phyloP scores from a whole-genome alignment of 2,888 invertebrate species.

The Coenonympha glycerion region DNA sequence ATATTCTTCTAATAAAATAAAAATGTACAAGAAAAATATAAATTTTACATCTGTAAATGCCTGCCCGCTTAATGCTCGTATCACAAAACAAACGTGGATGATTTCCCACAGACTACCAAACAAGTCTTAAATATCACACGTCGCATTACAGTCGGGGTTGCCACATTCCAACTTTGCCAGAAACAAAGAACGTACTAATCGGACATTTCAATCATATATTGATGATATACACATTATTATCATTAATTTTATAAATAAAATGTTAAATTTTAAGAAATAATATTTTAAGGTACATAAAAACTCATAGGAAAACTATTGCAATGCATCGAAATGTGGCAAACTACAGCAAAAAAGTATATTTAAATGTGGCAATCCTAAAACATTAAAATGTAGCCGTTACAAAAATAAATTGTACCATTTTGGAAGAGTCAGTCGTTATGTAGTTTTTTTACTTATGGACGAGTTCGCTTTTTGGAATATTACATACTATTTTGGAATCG shows the following conservation, averaged over 20 bases:
- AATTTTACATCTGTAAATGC: slow-evolving; percentile 17
- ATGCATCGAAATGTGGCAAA: background rate
- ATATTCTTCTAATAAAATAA: slow-evolving; percentile 36
- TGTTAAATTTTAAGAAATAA: too few species aligned
- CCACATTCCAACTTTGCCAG: too few species aligned
- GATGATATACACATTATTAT: too few species aligned
- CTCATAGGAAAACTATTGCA: background rate
- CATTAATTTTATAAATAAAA: too few species aligned
- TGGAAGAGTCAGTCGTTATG: slow-evolving; percentile 19
- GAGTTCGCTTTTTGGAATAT: slow-evolving; percentile 2
- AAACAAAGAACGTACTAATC: too few species aligned
- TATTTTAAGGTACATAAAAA: too few species aligned
- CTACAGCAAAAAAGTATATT: slow-evolving; percentile 15
- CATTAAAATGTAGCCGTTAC: slow-evolving; percentile 47
- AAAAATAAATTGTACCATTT: slow-evolving; percentile 60
- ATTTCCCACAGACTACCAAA: slow-evolving; percentile 38
- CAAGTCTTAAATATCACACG: slow-evolving; percentile 40
- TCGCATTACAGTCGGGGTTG: too few species aligned
- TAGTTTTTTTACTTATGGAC: slow-evolving; percentile 1
- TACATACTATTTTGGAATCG: slow-evolving; percentile 6
- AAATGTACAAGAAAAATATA: slow-evolving; percentile 25
- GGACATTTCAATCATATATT: too few species aligned
- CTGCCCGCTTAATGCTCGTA: background rate
- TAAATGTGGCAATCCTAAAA: slow-evolving; percentile 5
- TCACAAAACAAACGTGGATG: slow-evolving; percentile 33